Base-by-base conservation (phyloP, 1,140 invertebrate species). In the Anagrus nilaparvatae region DNA sequence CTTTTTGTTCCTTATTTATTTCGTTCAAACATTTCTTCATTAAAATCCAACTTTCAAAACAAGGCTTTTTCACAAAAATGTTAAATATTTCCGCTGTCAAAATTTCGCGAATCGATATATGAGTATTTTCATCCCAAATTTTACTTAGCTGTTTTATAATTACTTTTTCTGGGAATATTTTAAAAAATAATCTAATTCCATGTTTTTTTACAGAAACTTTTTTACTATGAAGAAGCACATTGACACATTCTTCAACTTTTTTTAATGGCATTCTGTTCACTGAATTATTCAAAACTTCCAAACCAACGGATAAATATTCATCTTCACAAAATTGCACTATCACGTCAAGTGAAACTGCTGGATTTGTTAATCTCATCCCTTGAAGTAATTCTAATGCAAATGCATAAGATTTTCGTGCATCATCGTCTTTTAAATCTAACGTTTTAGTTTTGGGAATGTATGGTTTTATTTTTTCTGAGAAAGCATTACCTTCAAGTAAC, bases 101-200 rank as follows among this genome's bases (percentile, higher is more conserved):
- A 10, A 40, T 10, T 7, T 45, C 44, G 2, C 44, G 31, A n/a
- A 45, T 40, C 4, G 37, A 34, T 6, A 12, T 1, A 21, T 45
- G 44, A 17, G 21, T 34, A 18, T 41, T 32, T 2, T 9, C 2
- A 1, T 17, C 12, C 38, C 39, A 46, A 4, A 44, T 25, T 7
- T 14, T 28, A 6, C 4, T 19, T 9, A 40, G 18, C 25, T 33
- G 42, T 5, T 40, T 13, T 5, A 3, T 25, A 3, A 21, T n/a
- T 4, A 35, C 37, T 3, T 1, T 30, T 8, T 30, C 30, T 8
- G 33, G 17, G 6, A 13, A 1, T 3, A 35, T 13, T 23, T 23
- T 12, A n/a, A 35, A 24, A 10, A 14, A 8, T 13, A 35, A 14
- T 3, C 33, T 19, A 13, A 23, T 8, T 3, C 33, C 33, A 6